A percentile compares a stretch with the other conserved stretches of the same genome.
These are phyloP conservation scores for Catharus ustulatus DNA, from an alignment of 2,797 vertebrate genomes.

Conservation along the genomic window DNA sequence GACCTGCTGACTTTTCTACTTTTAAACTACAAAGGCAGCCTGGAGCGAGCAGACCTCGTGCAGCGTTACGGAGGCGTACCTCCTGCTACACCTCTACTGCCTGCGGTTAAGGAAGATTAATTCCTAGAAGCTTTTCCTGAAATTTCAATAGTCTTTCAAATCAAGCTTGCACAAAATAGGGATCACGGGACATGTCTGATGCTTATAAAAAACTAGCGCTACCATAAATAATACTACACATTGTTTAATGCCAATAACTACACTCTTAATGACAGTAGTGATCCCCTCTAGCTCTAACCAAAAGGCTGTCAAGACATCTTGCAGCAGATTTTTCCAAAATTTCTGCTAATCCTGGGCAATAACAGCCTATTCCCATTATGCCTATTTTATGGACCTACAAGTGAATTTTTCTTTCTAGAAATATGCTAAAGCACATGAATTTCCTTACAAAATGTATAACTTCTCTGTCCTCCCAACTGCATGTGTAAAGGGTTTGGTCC, in stretches of 20 bases:
- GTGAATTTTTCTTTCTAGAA: neutral
- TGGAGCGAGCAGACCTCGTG: neutral
- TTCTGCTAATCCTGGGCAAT: neutral
- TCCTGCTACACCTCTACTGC: neutral
- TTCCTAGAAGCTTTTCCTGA: conserved; percentile 46
- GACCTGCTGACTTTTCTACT: conserved; percentile 46
- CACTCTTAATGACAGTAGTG: neutral
- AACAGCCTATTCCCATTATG: neutral
- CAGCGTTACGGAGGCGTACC: neutral
- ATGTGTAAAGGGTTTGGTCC: neutral
- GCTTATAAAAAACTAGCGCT: neutral
- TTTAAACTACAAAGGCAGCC: conserved; percentile 53
- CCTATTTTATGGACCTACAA: neutral
- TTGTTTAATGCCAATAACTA: neutral
- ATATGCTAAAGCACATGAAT: neutral
- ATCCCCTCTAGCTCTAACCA: neutral
- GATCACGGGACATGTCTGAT: neutral
- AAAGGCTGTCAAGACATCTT: neutral
- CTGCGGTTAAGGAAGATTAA: neutral
- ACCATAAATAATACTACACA: neutral
- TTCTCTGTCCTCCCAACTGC: neutral
- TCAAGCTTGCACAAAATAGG: neutral
- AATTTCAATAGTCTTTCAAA: conserved; percentile 29
- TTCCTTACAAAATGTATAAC: neutral
- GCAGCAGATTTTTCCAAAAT: neutral